These are phyloP conservation scores for Rhorus exstirpatorius DNA, from an alignment of 2,888 invertebrate species.

Conservation along the genomic window DNA sequence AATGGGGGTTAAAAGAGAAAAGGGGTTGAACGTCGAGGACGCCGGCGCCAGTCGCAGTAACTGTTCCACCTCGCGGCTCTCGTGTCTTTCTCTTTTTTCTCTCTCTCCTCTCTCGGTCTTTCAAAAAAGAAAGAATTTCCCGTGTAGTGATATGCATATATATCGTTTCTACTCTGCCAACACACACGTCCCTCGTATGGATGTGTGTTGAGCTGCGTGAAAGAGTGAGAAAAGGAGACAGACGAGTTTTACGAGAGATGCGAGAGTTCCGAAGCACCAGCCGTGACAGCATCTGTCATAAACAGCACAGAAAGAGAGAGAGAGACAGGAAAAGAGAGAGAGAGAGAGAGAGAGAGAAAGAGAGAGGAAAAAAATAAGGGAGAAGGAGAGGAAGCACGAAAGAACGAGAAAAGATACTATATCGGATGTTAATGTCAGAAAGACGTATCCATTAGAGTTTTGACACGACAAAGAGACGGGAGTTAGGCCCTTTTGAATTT, in stretches of 20 bases:
- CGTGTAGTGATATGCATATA: conserved; percentile 20
- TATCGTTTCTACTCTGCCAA: conserved; percentile 35
- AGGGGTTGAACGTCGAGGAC: conserved; percentile 56
- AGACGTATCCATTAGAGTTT: not conserved
- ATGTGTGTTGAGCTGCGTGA: conserved; percentile 6
- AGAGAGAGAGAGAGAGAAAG: too few species aligned
- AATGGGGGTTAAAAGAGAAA: conserved; percentile 11
- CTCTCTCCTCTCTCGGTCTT: not conserved
- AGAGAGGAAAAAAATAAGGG: too few species aligned
- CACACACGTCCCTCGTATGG: conserved; percentile 14
- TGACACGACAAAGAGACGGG: not conserved
- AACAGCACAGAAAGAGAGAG: conserved; percentile 22
- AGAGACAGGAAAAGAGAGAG: not conserved
- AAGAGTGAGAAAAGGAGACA: conserved; percentile 1
- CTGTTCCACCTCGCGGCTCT: conserved; percentile 4
- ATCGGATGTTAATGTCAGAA: not conserved
- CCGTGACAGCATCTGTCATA: conserved; percentile 83
- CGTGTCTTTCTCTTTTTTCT: not conserved
- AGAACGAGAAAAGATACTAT: conserved; percentile 8
- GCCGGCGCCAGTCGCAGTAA: conserved; percentile 57
- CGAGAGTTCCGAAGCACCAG: conserved; percentile 74
- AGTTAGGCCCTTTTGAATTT: not conserved
- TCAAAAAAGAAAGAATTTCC: conserved; percentile 34
- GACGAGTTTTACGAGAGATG: conserved; percentile 47
- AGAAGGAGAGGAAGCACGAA: not conserved